These are phyloP conservation scores for Chaetodon trifascialis DNA, from an alignment of 2,113 vertebrate species.

Conservation along the genomic window DNA sequence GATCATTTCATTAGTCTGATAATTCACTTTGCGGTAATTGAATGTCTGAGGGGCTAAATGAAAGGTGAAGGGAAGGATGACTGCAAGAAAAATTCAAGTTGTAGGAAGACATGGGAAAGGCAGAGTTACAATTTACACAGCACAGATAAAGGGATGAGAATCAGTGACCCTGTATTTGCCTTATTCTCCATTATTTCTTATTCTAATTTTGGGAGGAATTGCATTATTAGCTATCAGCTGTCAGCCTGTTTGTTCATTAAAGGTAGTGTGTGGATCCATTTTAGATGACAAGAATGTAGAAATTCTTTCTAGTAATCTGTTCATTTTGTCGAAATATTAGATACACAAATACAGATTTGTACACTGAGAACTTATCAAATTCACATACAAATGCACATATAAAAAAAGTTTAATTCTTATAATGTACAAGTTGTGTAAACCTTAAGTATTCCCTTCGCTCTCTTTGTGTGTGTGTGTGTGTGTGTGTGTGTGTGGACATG, in stretches of 20 bases:
- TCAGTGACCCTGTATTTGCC: background rate
- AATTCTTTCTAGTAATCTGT: background rate
- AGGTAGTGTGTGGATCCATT: background rate
- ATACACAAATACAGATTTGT: background rate
- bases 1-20: conserved; percentile 27
- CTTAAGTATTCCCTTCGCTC: background rate
- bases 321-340: too few species aligned
- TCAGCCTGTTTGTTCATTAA: background rate
- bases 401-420: background rate
- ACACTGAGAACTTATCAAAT: background rate
- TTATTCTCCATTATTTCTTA: background rate
- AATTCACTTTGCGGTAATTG: conserved; percentile 7
- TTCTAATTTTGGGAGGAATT: background rate
- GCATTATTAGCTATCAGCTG: background rate
- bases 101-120: background rate
- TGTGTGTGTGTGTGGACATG: background rate
- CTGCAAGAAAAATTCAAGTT: background rate
- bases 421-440: background rate
- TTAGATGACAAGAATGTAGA: background rate
- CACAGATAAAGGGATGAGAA: background rate
- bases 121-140: background rate
- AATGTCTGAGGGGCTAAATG: conserved; percentile 18
- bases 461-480: background rate
- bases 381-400: background rate
- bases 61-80: background rate